Conservation (phyloP, 2,113 vertebrate genomes). For the Osmerus mordax region DNA sequence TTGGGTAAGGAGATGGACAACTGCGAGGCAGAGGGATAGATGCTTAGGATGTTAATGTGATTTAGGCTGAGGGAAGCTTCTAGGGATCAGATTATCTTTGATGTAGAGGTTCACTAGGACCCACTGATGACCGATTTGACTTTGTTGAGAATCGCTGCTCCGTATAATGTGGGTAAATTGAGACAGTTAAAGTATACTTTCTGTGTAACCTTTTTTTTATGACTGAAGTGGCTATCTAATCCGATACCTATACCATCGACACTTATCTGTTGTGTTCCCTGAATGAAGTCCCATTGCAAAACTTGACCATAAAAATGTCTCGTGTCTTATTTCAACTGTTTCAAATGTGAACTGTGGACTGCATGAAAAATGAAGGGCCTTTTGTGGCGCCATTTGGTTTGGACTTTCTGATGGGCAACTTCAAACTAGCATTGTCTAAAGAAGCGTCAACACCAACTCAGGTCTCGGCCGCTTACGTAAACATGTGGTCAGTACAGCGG, state of each 20-base stretch:
- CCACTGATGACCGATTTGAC: background rate
- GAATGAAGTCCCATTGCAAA: background rate
- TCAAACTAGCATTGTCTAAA: conserved; percentile 55
- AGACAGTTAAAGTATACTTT: background rate
- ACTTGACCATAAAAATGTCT: too few relatives aligned
- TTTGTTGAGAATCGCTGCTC: background rate
- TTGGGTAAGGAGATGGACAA: conserved; percentile 2
- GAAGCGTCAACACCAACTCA: conserved; percentile 37
- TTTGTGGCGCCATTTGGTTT: conserved; percentile 51
- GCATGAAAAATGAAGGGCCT: too few relatives aligned
- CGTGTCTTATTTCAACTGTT: too few relatives aligned
- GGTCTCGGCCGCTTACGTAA: conserved; percentile 42
- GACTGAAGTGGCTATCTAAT: background rate
- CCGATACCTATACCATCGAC: background rate
- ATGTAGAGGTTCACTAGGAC: background rate
- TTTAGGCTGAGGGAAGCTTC: background rate
- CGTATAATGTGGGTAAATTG: background rate
- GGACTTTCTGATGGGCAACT: conserved; percentile 45
- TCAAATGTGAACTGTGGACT: too few relatives aligned
- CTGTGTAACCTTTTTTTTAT: background rate
- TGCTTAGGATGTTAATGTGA: conserved; percentile 8
- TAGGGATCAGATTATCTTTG: background rate
- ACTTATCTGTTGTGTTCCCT: conserved; percentile 4
- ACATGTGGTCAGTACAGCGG: conserved; percentile 42
- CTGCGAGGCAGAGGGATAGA: background rate